Conservation (phyloP, 2,113 vertebrate species). For the Elephas maximus region DNA sequence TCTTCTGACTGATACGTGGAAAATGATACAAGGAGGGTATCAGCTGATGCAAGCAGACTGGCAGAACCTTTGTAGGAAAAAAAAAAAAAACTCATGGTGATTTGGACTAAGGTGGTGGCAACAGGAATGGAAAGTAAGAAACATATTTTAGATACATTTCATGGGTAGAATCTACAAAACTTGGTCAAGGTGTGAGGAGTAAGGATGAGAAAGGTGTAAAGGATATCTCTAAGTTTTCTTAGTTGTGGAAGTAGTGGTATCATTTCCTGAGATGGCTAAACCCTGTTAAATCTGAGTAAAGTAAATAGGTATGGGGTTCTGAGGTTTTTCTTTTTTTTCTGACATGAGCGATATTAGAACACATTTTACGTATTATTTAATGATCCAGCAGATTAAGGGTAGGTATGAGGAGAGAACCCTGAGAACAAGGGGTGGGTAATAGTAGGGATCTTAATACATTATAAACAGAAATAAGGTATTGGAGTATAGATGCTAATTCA, state of each 20-base stretch:
- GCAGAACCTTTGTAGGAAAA: not conserved
- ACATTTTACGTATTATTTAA: not conserved
- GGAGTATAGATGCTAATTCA: not conserved
- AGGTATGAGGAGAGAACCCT: no score
- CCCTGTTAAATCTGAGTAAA: not conserved
- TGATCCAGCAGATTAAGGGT: not conserved
- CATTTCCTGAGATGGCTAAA: not conserved
- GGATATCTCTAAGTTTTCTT: not conserved
- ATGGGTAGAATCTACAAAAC: not conserved
- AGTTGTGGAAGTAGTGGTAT: not conserved
- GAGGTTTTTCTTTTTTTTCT: not conserved
- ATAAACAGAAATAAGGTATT: not conserved
- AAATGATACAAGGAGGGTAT: not conserved
- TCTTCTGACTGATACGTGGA: not conserved
- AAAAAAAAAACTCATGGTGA: not conserved
- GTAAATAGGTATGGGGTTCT: not conserved
- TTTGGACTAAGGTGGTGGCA: not conserved
- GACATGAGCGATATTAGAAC: not conserved
- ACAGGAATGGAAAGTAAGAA: not conserved
- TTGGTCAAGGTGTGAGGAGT: no score
- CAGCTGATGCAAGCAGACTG: not conserved
- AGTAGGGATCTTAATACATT: not conserved
- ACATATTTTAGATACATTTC: not conserved
- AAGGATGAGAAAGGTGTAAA: not conserved
- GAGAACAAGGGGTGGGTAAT: rapidly evolving